phyloP scores from a whole-genome alignment of 2,888 invertebrate genomes.

The Tenthredo amoena region DNA sequence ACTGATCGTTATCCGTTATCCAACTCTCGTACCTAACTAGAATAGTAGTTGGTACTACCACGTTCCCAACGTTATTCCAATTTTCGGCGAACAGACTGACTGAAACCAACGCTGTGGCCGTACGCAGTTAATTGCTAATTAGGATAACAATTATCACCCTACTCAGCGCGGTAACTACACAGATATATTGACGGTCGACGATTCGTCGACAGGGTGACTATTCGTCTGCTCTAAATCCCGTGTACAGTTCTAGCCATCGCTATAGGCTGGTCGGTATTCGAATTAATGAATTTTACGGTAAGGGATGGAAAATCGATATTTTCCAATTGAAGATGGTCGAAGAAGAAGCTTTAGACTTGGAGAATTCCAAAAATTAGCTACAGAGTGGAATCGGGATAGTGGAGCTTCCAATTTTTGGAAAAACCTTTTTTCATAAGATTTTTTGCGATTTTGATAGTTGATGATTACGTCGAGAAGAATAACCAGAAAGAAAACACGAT shows the following conservation, averaged over 20 bases:
- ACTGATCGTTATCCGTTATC: neutral
- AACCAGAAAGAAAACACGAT: neutral
- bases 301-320: neutral
- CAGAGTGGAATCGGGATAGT: neutral
- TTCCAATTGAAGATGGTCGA: neutral
- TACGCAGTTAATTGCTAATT: slow-evolving; percentile 32
- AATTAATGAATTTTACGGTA: neutral
- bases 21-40: neutral
- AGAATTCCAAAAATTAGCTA: neutral
- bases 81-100: neutral
- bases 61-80: neutral
- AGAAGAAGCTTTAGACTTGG: neutral
- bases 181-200: neutral
- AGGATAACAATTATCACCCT: slow-evolving; percentile 35
- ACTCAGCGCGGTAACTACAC: slow-evolving; percentile 14
- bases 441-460: neutral
- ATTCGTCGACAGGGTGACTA: slow-evolving; percentile 22
- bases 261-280: neutral
- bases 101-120: neutral
- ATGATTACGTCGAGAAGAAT: neutral
- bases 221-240: neutral
- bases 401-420: neutral
- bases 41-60: too few relatives aligned
- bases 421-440: neutral
- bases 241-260: neutral